Conservation (phyloP, 2,797 vertebrate species). For the Hirundo rustica region DNA sequence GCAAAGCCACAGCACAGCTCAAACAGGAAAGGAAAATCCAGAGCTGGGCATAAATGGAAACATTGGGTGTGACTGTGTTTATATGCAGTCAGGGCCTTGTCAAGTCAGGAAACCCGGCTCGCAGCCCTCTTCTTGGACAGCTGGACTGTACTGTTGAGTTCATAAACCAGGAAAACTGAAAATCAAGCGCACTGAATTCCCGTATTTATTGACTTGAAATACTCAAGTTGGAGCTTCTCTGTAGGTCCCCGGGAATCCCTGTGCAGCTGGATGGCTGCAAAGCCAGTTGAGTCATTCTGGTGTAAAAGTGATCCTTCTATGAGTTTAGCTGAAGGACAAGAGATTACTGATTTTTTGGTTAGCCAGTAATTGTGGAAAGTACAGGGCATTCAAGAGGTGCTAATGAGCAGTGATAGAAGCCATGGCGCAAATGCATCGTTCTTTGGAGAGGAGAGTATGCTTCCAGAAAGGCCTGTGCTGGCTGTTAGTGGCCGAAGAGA, state of each 20-base stretch:
- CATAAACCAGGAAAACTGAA: background rate
- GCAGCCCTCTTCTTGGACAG: background rate
- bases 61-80: fast-evolving
- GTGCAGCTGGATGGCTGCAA: background rate
- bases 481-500: background rate
- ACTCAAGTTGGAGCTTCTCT: background rate
- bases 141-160: background rate
- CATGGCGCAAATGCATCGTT: background rate
- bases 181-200: background rate
- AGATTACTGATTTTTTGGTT: background rate
- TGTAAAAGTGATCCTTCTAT: background rate
- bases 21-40: background rate
- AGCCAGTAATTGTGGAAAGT: background rate
- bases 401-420: background rate
- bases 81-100: background rate
- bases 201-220: background rate
- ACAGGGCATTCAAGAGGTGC: background rate
- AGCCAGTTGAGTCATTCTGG: background rate
- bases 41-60: background rate
- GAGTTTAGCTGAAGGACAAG: background rate
- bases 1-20: background rate
- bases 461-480: background rate
- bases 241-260: background rate
- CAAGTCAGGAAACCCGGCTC: background rate
- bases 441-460: background rate